Conservation (phyloP, 1,140 invertebrate genomes). For the Drosophila oshimai region DNA sequence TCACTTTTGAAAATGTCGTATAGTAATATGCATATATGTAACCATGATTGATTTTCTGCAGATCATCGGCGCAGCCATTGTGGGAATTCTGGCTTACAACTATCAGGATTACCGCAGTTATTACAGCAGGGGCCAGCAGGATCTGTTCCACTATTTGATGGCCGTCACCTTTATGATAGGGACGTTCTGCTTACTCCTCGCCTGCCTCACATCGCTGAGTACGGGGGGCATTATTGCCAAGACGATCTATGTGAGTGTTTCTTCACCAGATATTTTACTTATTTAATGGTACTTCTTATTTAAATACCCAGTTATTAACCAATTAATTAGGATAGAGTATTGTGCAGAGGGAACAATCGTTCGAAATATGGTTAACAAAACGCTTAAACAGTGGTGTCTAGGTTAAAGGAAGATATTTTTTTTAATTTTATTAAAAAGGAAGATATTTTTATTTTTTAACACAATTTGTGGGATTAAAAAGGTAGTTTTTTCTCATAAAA, state of each 20-base stretch:
- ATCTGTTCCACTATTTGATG: constrained; percentile 89
- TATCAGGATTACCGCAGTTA: constrained; percentile 69
- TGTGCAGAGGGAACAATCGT: too few species aligned
- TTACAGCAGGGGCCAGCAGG: constrained; percentile 82
- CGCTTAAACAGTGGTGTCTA: too few species aligned
- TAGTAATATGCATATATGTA: not conserved
- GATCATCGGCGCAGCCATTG: constrained; percentile 88
- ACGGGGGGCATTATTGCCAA: constrained; percentile 91
- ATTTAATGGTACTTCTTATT: not conserved
- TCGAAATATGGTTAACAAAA: too few species aligned
- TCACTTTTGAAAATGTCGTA: constrained; percentile 32
- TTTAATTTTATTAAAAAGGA: too few species aligned
- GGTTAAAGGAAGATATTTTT: too few species aligned
- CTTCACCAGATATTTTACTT: not conserved
- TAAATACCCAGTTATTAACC: too few species aligned
- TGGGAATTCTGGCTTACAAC: constrained; percentile 87
- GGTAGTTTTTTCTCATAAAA: too few species aligned
- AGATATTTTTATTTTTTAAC: too few species aligned
- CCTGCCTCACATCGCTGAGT: constrained; percentile 89
- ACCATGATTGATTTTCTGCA: constrained; percentile 82
- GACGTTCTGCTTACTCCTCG: constrained; percentile 88
- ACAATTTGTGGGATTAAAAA: too few species aligned
- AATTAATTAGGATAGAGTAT: too few species aligned
- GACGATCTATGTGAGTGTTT: constrained; percentile 91
- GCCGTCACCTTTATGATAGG: constrained; percentile 88